Conservation (phyloP, 2,113 vertebrate species). For the Arizona elegans region DNA sequence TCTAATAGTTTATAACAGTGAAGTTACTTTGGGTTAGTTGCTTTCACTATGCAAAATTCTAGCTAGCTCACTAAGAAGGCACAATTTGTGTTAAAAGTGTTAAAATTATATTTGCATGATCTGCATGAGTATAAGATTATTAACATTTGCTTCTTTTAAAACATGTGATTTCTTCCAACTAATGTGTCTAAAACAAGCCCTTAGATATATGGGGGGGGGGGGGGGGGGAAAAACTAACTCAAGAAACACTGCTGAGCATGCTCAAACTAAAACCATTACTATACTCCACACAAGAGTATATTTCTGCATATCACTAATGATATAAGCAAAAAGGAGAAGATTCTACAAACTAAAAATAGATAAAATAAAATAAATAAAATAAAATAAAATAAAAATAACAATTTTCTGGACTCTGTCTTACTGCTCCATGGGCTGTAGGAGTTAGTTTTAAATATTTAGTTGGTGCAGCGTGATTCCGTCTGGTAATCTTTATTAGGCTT, state of each 20-base stretch:
- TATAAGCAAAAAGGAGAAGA: neutral
- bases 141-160: neutral
- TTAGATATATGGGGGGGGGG: neutral
- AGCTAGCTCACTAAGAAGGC: neutral
- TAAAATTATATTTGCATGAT: neutral
- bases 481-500: neutral
- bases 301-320: neutral
- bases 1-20: neutral
- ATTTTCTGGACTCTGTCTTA: neutral
- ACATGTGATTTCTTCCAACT: neutral
- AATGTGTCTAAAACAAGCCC: neutral
- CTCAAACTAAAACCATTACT: neutral
- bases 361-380: too few species aligned
- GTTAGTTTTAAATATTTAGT: neutral
- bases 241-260: neutral
- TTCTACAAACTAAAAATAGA: neutral
- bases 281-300: neutral
- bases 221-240: neutral
- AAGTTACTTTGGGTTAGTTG: neutral
- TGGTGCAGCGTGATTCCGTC: neutral
- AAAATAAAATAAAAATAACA: too few species aligned
- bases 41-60: neutral
- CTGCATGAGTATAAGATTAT: neutral
- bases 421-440: neutral
- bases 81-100: neutral